Conservation (phyloP, 2,888 invertebrate species). For the Asteroscopus sphinx region DNA sequence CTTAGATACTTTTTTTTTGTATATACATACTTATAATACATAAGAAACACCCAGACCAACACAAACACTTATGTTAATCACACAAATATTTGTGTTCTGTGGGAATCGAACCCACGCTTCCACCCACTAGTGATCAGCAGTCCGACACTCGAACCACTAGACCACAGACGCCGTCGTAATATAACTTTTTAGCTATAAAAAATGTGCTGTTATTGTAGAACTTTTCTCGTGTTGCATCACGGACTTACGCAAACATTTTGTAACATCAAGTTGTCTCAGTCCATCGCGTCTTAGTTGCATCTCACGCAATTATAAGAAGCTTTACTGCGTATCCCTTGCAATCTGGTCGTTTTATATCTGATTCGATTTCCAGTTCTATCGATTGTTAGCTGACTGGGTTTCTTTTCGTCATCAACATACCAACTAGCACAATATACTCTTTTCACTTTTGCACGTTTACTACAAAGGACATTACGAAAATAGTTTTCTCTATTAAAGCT, state of each 20-base stretch:
- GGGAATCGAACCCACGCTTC: no score
- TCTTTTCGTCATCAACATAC: neutral
- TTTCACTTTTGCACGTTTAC: neutral
- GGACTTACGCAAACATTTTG: neutral
- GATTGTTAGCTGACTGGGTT: neutral
- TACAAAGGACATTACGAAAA: slow-evolving; percentile 1
- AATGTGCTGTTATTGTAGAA: no score
- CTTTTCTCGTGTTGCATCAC: neutral
- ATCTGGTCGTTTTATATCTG: slow-evolving; percentile 3
- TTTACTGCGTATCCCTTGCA: slow-evolving; percentile 9
- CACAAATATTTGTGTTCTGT: no score
- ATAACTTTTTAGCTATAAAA: no score
- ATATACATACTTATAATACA: no score
- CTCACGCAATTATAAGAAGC: neutral
- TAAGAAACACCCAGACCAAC: no score
- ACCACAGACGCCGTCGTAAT: no score
- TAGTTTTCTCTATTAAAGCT: neutral
- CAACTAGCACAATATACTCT: neutral
- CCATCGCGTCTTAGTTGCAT: no score
- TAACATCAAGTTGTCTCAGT: neutral
- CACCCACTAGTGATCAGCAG: no score
- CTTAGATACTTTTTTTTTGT: no score
- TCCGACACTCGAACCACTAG: no score
- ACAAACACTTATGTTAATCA: no score
- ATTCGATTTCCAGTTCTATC: slow-evolving; percentile 14